These are phyloP conservation scores for Rhabdophis nuchalis DNA, from an alignment of 2,797 vertebrate species.

Conservation along the genomic window DNA sequence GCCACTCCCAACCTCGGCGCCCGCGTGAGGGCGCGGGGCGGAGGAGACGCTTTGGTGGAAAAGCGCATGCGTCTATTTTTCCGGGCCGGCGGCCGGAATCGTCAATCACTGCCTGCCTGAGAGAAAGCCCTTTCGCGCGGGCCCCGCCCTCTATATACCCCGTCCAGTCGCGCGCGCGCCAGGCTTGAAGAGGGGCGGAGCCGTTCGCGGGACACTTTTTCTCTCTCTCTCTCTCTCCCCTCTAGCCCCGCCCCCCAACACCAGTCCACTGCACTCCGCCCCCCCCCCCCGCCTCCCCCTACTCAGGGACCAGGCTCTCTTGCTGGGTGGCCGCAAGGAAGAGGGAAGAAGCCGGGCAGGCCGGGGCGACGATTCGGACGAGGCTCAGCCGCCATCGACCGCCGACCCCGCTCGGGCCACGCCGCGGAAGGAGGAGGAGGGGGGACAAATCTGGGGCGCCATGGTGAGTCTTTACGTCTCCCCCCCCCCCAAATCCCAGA, in stretches of 20 bases:
- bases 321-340: too few species aligned
- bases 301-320: too few species aligned
- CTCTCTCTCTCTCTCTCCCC: too few species aligned
- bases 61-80: background rate
- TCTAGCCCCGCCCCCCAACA: background rate
- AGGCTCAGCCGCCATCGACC: background rate
- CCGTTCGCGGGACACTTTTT: too few species aligned
- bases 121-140: too few species aligned
- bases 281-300: accelerated
- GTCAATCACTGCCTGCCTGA: background rate
- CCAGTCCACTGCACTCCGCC: too few species aligned
- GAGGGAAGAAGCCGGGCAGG: background rate
- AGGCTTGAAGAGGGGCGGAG: background rate
- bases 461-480: background rate
- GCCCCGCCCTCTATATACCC: background rate
- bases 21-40: too few species aligned
- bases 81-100: background rate
- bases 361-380: background rate
- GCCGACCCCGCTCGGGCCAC: background rate
- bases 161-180: background rate
- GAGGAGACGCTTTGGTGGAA: background rate
- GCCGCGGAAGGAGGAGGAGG: background rate
- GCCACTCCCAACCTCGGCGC: background rate
- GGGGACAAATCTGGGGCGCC: background rate
- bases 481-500: background rate